These are phyloP conservation scores for Orthonyx spaldingii DNA, from an alignment of 2,113 vertebrate species.

Conservation along the genomic window DNA sequence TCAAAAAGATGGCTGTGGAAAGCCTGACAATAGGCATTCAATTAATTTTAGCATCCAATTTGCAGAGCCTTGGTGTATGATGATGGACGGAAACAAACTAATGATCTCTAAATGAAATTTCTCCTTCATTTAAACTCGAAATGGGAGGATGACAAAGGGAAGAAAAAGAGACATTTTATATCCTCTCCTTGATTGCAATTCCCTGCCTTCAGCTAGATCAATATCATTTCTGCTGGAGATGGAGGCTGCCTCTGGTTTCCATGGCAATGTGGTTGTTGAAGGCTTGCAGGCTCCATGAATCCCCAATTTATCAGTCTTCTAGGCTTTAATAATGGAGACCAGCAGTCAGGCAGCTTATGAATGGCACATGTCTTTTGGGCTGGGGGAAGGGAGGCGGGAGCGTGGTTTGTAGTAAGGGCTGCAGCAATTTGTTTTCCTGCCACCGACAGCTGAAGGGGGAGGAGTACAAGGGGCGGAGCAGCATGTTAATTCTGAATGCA, in stretches of 20 bases:
- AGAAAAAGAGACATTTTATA: slow-evolving; percentile 33
- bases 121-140: slow-evolving; percentile 20
- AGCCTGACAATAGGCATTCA: slow-evolving; percentile 7
- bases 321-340: slow-evolving; percentile 68
- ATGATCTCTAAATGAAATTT: slow-evolving; percentile 44
- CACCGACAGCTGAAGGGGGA: background rate
- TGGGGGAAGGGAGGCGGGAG: slow-evolving; percentile 14
- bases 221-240: slow-evolving; percentile 60
- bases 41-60: slow-evolving; percentile 33
- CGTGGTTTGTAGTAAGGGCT: slow-evolving; percentile 6
- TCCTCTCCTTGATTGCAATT: slow-evolving; percentile 31
- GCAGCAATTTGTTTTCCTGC: slow-evolving; percentile 59
- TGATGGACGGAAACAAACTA: slow-evolving; percentile 29
- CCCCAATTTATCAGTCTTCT: slow-evolving; percentile 72
- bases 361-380: slow-evolving; percentile 61
- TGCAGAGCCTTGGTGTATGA: background rate
- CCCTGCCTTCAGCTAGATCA: slow-evolving; percentile 62
- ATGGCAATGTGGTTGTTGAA: slow-evolving; percentile 72
- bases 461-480: background rate
- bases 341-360: slow-evolving; percentile 65
- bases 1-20: background rate
- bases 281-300: slow-evolving; percentile 65
- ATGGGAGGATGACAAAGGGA: background rate
- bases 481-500: slow-evolving; percentile 7
- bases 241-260: slow-evolving; percentile 71